Evolutionary conservation across 2,888 invertebrate species (phyloP).

Genomic region (Acheta domesticus): DNA sequence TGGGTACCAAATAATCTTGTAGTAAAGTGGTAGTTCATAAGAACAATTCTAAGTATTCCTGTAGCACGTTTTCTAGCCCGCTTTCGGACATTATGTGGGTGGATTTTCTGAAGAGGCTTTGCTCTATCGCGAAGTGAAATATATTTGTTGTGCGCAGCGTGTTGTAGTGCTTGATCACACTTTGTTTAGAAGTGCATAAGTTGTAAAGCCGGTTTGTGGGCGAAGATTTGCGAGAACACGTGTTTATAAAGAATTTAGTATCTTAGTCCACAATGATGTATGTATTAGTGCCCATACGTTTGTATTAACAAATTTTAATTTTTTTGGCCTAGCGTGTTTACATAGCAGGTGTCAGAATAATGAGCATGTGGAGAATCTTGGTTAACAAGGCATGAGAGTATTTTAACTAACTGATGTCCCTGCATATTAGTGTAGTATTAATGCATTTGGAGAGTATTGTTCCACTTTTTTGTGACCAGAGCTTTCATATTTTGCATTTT

Average conservation of each 20-base stretch:
- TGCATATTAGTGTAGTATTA: background rate
- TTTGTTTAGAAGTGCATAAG: too few species aligned
- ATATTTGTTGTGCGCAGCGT: too few species aligned
- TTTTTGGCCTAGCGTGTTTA: background rate
- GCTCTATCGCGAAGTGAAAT: too few species aligned
- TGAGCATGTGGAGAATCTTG: background rate
- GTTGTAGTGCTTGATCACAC: too few species aligned
- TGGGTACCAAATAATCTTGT: background rate
- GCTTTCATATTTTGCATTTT: too few species aligned
- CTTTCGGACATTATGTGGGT: background rate
- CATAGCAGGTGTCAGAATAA: background rate
- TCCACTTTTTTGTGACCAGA: too few species aligned
- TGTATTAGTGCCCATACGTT: background rate
- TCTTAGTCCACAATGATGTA: background rate
- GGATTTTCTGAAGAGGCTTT: constrained; percentile 9
- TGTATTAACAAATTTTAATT: background rate
- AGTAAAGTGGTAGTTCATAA: background rate
- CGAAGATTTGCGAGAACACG: background rate
- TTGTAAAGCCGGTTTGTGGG: too few species aligned
- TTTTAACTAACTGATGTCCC: too few species aligned
- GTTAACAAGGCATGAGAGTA: too few species aligned
- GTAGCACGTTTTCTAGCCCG: constrained; percentile 26
- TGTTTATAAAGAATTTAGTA: background rate
- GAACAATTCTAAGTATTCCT: constrained; percentile 3
- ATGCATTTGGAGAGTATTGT: background rate